Evolutionary conservation across 2,888 invertebrate species (phyloP).

Genomic region (Cheiracanthium punctorium): DNA sequence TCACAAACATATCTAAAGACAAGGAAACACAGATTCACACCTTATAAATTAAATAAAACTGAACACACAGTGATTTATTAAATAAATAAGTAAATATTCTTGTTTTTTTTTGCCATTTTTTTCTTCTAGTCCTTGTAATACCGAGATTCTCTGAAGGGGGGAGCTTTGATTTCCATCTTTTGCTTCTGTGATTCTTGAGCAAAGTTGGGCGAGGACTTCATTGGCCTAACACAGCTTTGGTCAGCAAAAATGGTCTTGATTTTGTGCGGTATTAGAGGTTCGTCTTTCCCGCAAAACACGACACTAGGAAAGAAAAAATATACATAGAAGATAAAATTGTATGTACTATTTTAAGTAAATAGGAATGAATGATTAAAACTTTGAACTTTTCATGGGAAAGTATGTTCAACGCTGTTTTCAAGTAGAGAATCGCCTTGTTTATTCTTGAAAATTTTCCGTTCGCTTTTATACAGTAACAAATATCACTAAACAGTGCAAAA

Average conservation of each 20-base stretch:
- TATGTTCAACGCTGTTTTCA: too few relatives aligned
- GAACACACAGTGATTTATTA: slow-evolving; percentile 1
- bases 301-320: slow-evolving; percentile 30
- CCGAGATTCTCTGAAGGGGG: slow-evolving; percentile 10
- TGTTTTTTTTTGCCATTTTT: too few relatives aligned
- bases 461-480: too few relatives aligned
- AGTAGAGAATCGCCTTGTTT: too few relatives aligned
- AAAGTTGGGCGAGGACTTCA: not conserved
- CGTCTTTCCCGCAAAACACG: slow-evolving; percentile 62
- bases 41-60: slow-evolving; percentile 9
- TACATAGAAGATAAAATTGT: not conserved
- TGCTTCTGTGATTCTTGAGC: slow-evolving; percentile 28
- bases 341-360: too few relatives aligned
- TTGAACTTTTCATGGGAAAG: too few relatives aligned
- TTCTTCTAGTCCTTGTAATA: slow-evolving; percentile 18
- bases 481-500: too few relatives aligned
- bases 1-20: too few relatives aligned
- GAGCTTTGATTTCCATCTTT: not conserved
- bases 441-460: too few relatives aligned
- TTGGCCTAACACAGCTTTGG: slow-evolving; percentile 41
- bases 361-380: too few relatives aligned
- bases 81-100: slow-evolving; percentile 6
- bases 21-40: too few relatives aligned
- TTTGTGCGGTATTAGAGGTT: slow-evolving; percentile 60
- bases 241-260: slow-evolving; percentile 66